phyloP scores from a whole-genome alignment of 37 sponge, comb jelly and placozoan genomes.

The Aplysina aerophoba region DNA sequence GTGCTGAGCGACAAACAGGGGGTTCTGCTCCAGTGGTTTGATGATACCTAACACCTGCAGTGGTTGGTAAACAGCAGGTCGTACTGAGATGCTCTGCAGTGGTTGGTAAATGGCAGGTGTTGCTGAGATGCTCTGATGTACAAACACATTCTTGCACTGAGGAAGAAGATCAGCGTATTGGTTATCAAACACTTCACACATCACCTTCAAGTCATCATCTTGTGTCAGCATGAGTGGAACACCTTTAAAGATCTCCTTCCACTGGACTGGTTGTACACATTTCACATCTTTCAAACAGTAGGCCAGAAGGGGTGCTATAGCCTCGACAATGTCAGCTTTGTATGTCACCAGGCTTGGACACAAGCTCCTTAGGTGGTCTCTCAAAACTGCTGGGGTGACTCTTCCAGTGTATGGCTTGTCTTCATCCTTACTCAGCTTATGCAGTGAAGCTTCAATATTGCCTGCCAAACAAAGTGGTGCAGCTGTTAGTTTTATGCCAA shows the following conservation, averaged over 20 bases:
- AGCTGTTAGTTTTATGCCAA: slow-evolving; percentile 13
- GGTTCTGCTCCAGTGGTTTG: not conserved
- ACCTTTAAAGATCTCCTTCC: slow-evolving; percentile 14
- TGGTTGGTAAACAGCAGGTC: not conserved
- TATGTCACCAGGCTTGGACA: not conserved
- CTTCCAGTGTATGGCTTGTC: not conserved
- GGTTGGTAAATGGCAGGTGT: not conserved
- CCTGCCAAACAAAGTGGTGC: not conserved
- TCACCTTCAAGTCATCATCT: slow-evolving; percentile 25
- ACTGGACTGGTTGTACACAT: not conserved
- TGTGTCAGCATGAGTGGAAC: slow-evolving; percentile 51
- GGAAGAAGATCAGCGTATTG: slow-evolving; percentile 42
- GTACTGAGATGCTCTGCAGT: not conserved
- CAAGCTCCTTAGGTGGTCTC: slow-evolving; percentile 20
- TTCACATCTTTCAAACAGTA: not conserved
- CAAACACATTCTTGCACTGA: slow-evolving; percentile 11
- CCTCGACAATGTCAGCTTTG: not conserved
- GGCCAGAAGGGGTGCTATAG: not conserved
- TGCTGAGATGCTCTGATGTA: slow-evolving; percentile 22
- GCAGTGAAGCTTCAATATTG: not conserved
- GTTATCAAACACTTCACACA: slow-evolving; percentile 11
- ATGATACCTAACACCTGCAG: not conserved
- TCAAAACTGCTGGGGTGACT: not conserved
- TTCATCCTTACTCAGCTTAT: too few relatives aligned
- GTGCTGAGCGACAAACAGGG: slow-evolving; percentile 30